Evolutionary conservation across 2,797 vertebrate genomes (phyloP).

Genomic region (Otolemur crassicaudatus): DNA sequence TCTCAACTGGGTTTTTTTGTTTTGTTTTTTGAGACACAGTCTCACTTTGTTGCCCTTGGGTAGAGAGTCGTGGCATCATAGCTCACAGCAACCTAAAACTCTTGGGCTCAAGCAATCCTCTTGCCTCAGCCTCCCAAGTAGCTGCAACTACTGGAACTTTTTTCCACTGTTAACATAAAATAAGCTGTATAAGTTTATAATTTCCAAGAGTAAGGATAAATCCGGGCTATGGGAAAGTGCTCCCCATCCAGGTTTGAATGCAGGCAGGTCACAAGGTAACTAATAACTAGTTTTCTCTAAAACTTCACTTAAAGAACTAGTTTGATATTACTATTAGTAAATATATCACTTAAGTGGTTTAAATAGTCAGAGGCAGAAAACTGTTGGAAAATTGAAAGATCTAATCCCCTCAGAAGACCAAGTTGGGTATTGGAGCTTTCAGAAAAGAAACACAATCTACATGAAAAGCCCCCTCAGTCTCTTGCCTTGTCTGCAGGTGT

Average conservation of each 20-base stretch:
- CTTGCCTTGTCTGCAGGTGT: slow-evolving; percentile 98
- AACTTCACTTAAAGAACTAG: not conserved
- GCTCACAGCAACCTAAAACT: too few relatives aligned
- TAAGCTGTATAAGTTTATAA: not conserved
- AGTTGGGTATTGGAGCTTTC: not conserved
- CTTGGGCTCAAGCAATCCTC: too few relatives aligned
- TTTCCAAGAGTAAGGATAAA: not conserved
- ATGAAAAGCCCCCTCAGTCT: not conserved
- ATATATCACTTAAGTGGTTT: not conserved
- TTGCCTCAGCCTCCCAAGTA: too few relatives aligned
- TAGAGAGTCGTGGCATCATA: too few relatives aligned
- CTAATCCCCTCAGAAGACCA: not conserved
- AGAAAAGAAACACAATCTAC: not conserved
- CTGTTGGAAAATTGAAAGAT: not conserved
- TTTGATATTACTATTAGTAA: not conserved
- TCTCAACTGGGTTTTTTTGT: not conserved
- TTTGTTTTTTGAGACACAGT: too few relatives aligned
- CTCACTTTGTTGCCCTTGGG: too few relatives aligned
- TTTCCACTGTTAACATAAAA: slow-evolving; percentile 3
- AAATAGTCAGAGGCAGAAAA: not conserved
- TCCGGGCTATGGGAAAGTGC: not conserved
- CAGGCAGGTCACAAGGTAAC: not conserved
- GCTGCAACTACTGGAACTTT: too few relatives aligned
- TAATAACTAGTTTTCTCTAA: not conserved
- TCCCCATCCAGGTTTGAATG: not conserved